Conservation (phyloP, 2,113 vertebrate genomes). For the Nipponia nippon region DNA sequence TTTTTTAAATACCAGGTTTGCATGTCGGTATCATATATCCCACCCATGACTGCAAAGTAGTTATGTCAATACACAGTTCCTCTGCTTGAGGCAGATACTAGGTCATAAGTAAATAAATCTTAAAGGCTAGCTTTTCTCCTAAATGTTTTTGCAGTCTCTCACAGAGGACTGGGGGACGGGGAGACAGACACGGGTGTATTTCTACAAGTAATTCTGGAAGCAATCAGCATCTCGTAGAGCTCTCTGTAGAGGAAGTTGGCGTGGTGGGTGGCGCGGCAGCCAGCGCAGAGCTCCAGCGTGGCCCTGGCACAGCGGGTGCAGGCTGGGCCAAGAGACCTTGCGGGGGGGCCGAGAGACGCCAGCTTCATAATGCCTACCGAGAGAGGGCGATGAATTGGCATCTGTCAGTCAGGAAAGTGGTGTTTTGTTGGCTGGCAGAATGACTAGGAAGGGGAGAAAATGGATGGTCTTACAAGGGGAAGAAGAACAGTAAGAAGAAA, state of each 20-base stretch:
- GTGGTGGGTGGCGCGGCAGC: background rate
- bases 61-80: background rate
- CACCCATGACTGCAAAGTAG: background rate
- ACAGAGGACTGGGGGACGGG: background rate
- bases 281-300: background rate
- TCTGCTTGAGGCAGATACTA: background rate
- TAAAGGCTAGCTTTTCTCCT: background rate
- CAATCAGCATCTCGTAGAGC: background rate
- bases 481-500: background rate
- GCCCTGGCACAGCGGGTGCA: accelerated
- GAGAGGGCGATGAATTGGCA: background rate
- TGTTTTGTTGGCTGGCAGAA: background rate
- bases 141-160: background rate
- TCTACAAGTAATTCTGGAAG: background rate
- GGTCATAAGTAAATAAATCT: background rate
- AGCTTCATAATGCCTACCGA: background rate
- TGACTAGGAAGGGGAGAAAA: background rate
- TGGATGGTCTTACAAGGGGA: background rate
- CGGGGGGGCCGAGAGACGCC: too few relatives aligned
- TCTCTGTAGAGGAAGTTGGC: background rate
- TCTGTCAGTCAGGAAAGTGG: background rate
- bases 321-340: background rate
- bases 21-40: background rate
- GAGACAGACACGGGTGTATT: background rate
- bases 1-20: background rate